phyloP scores from a whole-genome alignment of 2,113 vertebrate species.

The Perccottus glenii region DNA sequence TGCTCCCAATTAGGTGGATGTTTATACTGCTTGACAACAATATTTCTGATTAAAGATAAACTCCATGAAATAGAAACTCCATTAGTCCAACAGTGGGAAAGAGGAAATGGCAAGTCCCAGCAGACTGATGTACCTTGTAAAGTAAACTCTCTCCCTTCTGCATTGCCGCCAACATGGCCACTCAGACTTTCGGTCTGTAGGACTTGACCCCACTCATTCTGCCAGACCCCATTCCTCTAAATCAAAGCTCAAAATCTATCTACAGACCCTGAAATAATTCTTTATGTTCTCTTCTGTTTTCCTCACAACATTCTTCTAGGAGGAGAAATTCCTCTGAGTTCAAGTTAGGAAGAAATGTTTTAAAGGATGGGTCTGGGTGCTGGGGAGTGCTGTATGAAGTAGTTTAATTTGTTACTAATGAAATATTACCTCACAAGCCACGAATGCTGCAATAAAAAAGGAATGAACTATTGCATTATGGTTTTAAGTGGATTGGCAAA shows the following conservation, averaged over 20 bases:
- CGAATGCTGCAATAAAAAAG: slow-evolving; percentile 24
- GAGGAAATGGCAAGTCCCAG: slow-evolving; percentile 86
- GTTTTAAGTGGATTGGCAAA: slow-evolving; percentile 40
- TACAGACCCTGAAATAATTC: slow-evolving; percentile 56
- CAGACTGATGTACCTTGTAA: slow-evolving; percentile 86
- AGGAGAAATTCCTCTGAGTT: slow-evolving; percentile 62
- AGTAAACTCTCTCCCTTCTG: slow-evolving; percentile 79
- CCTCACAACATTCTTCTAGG: slow-evolving; percentile 43
- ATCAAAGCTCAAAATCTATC: slow-evolving; percentile 72
- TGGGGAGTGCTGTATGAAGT: slow-evolving; percentile 38
- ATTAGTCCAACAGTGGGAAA: slow-evolving; percentile 80
- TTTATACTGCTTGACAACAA: slow-evolving; percentile 81
- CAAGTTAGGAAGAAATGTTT: slow-evolving; percentile 54
- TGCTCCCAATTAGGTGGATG: slow-evolving; percentile 82
- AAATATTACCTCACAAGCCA: not conserved
- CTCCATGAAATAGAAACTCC: slow-evolving; percentile 72
- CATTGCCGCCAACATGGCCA: slow-evolving; percentile 72
- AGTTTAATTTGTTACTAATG: slow-evolving; percentile 31
- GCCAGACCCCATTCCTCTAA: slow-evolving; percentile 70
- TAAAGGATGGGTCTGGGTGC: slow-evolving; percentile 44
- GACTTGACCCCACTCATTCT: slow-evolving; percentile 65
- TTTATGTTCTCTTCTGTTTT: slow-evolving; percentile 45
- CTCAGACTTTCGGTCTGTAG: slow-evolving; percentile 71
- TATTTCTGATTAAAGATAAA: slow-evolving; percentile 89
- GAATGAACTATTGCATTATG: slow-evolving; percentile 32